Percentiles rank a stretch among this genome's conserved stretches.
Conservation (phyloP, 2,113 vertebrate species). For the Callionymus lyra region DNA sequence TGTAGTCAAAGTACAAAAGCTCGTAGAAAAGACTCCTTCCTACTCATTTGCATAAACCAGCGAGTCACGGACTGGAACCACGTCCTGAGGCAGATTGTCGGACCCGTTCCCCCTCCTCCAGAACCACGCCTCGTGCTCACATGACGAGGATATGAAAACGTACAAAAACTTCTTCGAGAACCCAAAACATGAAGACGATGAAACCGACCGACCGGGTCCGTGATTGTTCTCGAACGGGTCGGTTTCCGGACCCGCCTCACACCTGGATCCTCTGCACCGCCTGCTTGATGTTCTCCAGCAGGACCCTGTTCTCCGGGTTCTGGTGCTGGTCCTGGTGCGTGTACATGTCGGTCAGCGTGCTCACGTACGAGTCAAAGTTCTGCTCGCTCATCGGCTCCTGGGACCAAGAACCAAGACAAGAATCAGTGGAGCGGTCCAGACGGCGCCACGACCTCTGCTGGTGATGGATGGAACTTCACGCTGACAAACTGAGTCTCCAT, state of each 20-base stretch:
- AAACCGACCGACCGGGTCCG: slow-evolving; percentile 62
- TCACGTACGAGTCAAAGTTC: slow-evolving; percentile 99
- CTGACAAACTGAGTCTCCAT: neutral
- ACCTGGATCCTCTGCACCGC: slow-evolving; percentile 99
- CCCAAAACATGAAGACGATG: slow-evolving; percentile 45
- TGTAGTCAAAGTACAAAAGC: slow-evolving; percentile 76
- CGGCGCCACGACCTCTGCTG: slow-evolving; percentile 2
- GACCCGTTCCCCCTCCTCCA: slow-evolving; percentile 35
- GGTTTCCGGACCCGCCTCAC: slow-evolving; percentile 13
- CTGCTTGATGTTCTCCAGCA: slow-evolving; percentile 99
- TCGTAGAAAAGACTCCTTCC: slow-evolving; percentile 67
- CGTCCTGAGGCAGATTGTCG: slow-evolving; percentile 64
- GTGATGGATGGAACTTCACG: slow-evolving; percentile 9
- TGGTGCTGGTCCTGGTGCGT: slow-evolving; percentile 99
- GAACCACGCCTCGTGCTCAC: no score
- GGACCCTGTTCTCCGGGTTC: slow-evolving; percentile 98
- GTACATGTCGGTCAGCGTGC: slow-evolving; percentile 99
- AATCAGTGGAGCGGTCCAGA: no score
- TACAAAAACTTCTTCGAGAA: slow-evolving; percentile 23
- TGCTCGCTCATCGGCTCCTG: slow-evolving; percentile 99
- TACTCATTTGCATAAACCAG: no score
- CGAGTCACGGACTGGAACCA: no score
- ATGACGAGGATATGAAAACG: no score
- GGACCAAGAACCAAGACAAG: slow-evolving; percentile 19
- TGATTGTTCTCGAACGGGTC: slow-evolving; percentile 35